Conservation (phyloP, 92 coral and sea anemone genomes). For the Heteractis magnifica region DNA sequence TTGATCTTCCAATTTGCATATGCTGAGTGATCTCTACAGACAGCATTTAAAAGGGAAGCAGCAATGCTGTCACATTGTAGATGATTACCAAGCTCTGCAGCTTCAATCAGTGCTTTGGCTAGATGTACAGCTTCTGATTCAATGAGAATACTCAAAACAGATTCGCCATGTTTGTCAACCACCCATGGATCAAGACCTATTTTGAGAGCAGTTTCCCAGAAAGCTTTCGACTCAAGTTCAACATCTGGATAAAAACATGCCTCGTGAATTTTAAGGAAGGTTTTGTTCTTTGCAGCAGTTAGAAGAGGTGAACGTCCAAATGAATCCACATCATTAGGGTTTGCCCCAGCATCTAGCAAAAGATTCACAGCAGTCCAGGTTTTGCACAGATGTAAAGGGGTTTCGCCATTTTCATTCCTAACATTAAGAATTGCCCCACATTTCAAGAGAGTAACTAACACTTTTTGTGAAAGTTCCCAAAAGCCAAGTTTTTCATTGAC, state of each 20-base stretch:
- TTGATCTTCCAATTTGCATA: constrained; percentile 9
- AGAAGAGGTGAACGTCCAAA: too few species aligned
- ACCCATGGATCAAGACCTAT: too few species aligned
- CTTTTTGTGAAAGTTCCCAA: background rate
- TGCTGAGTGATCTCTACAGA: constrained; percentile 7
- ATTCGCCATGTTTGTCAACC: too few species aligned
- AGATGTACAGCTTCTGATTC: too few species aligned
- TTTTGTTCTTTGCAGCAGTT: too few species aligned
- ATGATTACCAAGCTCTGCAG: background rate
- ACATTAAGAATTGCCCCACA: background rate
- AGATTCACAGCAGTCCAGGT: background rate
- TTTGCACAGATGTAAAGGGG: constrained; percentile 14
- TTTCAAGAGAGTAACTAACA: background rate
- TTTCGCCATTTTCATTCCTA: background rate
- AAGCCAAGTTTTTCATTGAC: background rate
- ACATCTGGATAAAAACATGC: too few species aligned
- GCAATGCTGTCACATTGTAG: background rate
- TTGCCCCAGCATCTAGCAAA: too few species aligned
- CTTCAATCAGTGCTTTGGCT: background rate
- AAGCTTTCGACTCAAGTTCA: too few species aligned
- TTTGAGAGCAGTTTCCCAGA: too few species aligned
- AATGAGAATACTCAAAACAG: too few species aligned
- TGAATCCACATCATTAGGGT: too few species aligned
- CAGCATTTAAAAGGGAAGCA: background rate
- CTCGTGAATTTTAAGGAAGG: too few species aligned